Evolutionary conservation across 2,113 vertebrate genomes (phyloP), one percentile per base, ranked within the genome.

Genomic region (Rhineura floridana): DNA sequence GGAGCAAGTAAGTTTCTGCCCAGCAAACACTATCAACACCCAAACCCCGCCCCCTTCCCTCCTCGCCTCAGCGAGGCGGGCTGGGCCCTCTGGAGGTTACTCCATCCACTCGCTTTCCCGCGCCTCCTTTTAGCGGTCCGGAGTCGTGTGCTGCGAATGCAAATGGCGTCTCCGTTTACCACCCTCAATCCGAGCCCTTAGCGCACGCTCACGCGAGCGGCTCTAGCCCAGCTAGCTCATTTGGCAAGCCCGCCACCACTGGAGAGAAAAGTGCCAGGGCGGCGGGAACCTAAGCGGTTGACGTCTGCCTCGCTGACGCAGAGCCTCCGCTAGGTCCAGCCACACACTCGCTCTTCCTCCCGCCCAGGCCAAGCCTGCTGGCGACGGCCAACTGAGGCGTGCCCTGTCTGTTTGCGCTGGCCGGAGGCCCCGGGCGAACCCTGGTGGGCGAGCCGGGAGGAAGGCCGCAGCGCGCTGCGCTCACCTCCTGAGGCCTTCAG

Each of bases 101-200:
- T 17, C 44, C 30, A 3, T 52, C 30, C 39, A 9, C 46, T n/a
- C 48, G 79, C 17, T 39, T 62, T 59, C 44, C 44, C 36, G 8
- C 63, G 17, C 76, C 55, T 17, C 30, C 44, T 25, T 30, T 15
- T 7, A 1, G 6, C 73, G 28, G 63, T 23, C 63, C 12, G 36
- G 63, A 52, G 85, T 85, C 85, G 88, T 80, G 91, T 46, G 90
- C 80, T 67, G 89, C 23, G 78, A 78, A 83, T 92, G 95, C 93
- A 95, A 96, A 96, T 95, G 95, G 94, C 93, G 94, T 89, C 95
- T 92, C 42, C 17, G 55, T 62, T 15, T 39, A 7, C 72, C 36
- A 15, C 19, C 44, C 76, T 9, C 62, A 63, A 4, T 15, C 19
- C 73, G 4, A 33, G 46, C 63, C 72, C 44, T 36, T 33, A 2